Evolutionary conservation across 2,113 vertebrate species (phyloP), one percentile per base, ranked within the genome.

Genomic region (Toxotes chatareus): DNA sequence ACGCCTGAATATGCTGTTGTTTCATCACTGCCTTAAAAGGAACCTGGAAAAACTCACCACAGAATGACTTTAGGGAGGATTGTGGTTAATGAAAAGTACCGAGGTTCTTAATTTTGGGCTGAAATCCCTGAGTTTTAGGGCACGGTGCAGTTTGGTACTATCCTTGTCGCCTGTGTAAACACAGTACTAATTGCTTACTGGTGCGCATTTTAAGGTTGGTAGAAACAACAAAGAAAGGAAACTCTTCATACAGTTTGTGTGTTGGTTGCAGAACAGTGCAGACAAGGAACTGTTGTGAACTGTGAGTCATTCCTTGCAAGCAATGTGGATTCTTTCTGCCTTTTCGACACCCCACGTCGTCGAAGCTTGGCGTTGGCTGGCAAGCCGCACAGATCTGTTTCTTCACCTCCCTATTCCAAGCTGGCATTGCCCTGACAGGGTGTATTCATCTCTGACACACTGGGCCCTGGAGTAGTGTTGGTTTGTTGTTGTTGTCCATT

Each of bases 401-500:
- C 65, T 73, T 86, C 74, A 73, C 73, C 71, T 86, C 83, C 40
- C 65, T 11, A 72, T 82, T 80, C 62, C 76, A 81, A 83, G 82
- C 69, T 82, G 77, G 78, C 89, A 76, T 63, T 16, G 1, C 73
- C 69, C 56, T 70, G 67, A 83, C 84, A 11, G 78, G 19, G 47
- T 61, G 74, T 64, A 65, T 86, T 89, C 72, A 56, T 84, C 64
- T 71, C 42, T 36, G 72, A 65, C 55, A 49, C 44, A 44, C 31
- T 4, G 55, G 49, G 51, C 17, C 80, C 71, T 46, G 44, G 12
- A 53, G 75, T n/a, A 8, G 55, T 51, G 63, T 63, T 66, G 73
- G 76, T 55, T 82, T 77, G 81, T 89, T 90, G 87, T 86, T 84
- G 79, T 76, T 74, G 83, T 83, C 74, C 32, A 8, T 60, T 67